Conservation (phyloP, 2,113 vertebrate genomes). For the Sprattus sprattus region DNA sequence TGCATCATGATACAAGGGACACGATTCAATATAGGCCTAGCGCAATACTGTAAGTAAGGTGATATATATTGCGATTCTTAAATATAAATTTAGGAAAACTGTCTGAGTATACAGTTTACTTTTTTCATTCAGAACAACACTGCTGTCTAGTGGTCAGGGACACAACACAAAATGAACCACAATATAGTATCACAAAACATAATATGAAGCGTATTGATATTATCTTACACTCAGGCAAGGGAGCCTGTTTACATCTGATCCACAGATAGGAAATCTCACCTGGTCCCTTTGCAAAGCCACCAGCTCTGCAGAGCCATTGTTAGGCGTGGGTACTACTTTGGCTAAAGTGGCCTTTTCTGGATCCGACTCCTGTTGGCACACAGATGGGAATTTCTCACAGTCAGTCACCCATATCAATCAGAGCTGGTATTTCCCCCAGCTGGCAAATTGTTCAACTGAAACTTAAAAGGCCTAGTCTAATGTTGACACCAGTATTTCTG, state of each 20-base stretch:
- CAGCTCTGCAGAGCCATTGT: slow-evolving; percentile 89
- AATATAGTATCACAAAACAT: no score
- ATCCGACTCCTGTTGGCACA: slow-evolving; percentile 76
- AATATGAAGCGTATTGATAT: no score
- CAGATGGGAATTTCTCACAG: slow-evolving; percentile 41
- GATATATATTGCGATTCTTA: no score
- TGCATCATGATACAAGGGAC: no score
- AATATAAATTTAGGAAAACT: no score
- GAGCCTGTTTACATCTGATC: neutral
- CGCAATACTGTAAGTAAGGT: no score
- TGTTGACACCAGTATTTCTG: neutral
- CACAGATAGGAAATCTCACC: slow-evolving; percentile 67
- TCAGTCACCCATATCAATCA: neutral
- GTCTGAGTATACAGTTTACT: no score
- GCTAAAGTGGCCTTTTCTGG: slow-evolving; percentile 81
- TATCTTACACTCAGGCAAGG: neutral
- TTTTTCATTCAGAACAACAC: no score
- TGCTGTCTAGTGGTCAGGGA: no score
- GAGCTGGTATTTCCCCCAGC: neutral
- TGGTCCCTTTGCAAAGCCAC: slow-evolving; percentile 83
- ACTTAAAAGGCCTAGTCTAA: neutral
- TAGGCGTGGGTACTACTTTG: slow-evolving; percentile 91
- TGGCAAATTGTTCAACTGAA: slow-evolving; percentile 21
- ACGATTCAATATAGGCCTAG: no score
- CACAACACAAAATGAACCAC: no score